These are phyloP conservation scores for Solenodon paradoxus DNA, from an alignment of 2,113 vertebrate genomes.

Conservation along the genomic window DNA sequence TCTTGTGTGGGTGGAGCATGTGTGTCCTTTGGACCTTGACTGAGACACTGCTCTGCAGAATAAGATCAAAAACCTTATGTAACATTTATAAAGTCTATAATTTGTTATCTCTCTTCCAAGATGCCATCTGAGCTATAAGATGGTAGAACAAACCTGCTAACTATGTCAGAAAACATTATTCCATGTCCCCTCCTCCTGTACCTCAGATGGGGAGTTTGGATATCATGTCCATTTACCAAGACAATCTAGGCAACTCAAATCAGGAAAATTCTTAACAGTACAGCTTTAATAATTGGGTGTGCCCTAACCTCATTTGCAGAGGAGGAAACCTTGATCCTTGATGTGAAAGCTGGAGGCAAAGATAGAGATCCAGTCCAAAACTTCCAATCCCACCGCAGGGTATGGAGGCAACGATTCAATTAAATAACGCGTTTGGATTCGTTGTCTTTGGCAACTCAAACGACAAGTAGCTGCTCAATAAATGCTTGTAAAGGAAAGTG, in stretches of 20 bases:
- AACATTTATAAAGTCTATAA: neutral
- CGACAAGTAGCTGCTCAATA: constrained; percentile 31
- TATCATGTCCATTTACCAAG: neutral
- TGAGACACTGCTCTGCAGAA: neutral
- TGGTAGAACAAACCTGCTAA: neutral
- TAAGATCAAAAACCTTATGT: neutral
- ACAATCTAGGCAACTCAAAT: neutral
- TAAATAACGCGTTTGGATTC: neutral
- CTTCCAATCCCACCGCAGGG: neutral
- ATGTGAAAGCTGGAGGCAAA: neutral
- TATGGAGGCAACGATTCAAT: neutral
- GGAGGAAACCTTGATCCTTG: neutral
- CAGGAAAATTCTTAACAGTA: neutral
- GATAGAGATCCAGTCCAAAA: neutral
- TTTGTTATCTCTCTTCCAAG: neutral
- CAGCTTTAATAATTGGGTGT: neutral
- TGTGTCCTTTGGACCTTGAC: neutral
- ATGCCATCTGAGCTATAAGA: neutral
- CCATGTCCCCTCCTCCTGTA: neutral
- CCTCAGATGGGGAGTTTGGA: neutral
- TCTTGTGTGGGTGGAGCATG: neutral
- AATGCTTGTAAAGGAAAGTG: constrained; percentile 1
- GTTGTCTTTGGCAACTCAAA: neutral
- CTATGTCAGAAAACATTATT: neutral
- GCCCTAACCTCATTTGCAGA: neutral